Evolutionary conservation across 2,113 vertebrate genomes (phyloP), one percentile per base, ranked within the genome.

Genomic region (Aramus guarauna): DNA sequence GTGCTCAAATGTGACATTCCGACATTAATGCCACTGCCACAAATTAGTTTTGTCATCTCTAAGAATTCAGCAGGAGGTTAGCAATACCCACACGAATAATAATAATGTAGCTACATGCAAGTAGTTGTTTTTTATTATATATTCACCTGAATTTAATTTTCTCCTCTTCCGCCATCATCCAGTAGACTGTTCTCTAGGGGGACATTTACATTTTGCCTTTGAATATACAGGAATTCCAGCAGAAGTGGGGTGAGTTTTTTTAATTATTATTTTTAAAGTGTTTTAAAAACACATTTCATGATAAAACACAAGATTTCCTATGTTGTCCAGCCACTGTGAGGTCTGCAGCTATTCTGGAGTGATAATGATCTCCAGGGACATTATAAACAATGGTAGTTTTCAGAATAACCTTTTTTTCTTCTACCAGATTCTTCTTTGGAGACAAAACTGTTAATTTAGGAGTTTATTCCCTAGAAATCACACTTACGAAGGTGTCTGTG

Each of bases 71-170:
- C 58, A 88, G 77, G 91, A 92, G 56, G 83, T 88, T 95, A 96
- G 87, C 4, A 16, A 95, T 95, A 82, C 86, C 95, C 82, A n/a
- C 36, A 56, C 83, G 75, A 86, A 90, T 94, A 93, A 80, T 83
- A 96, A 88, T 74, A 81, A 85, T n/a, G 53, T 72, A 91, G 88
- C 48, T 92, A 80, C 78, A 92, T 79, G 75, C 75, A 94, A 91
- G 75, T 71, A 89, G 60, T 74, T 69, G 71, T 1, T 81, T 95
- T 96, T 90, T 94, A 68, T 76, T 92, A 79, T 71, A 79, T 80
- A 58, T 87, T 94, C 95, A 97, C 89, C 79, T 95, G 92, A 95
- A 81, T 88, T 91, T 93, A 82, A 96, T 96, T 95, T 95, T 97
- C 78, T 93, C 11, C 77, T 91, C 69, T 94, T 94, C 69, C 3